Base-by-base conservation (phyloP, 2,113 vertebrate genomes). In the Leucopsar rothschildi region DNA sequence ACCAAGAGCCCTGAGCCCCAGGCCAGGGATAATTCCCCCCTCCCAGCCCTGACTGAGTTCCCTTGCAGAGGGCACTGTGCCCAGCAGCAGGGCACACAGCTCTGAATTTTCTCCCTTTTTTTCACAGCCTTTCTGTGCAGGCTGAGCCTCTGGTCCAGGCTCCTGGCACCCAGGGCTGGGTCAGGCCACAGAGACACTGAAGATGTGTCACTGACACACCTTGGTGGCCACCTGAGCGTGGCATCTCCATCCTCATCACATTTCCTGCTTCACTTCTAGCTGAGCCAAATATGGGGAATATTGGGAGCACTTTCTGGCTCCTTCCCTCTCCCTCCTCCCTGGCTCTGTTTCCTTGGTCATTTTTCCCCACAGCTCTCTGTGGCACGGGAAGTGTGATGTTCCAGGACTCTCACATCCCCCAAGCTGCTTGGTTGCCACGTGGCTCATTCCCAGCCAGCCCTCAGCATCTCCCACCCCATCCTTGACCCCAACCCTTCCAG, bases 141-240 rank as follows among this genome's bases (percentile, higher is more conserved):
- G 52, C 7, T 79, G 40, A n/a, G n/a, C 28, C 35, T 59, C 69
- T 22, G 3, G 4, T 15, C 50, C 63, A 42, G n/a, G 49, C 53
- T 85, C 31, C 56, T 57, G 31, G 44, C 33, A 55, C 56, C 35
- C 64, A n/a, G 56, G 39, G 29, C 13, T n/a, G 53, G 10, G 14
- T 33, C 2, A 8, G 40, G 16, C 21, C 49, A 11, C 44, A 6
- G 53, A 47, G n/a, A 39, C 40, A 24, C 4, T 2, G 3, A 45
- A 59, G 29, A 3, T 29, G 18, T 35, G 25, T 16, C 12, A 2
- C 52, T 10, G 56, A 33, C 39, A 55, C 1, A 0, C 0, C 0
- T 4, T 1, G 2, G 17, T 15, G 8, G 29, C 42, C 28, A 5
- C 24, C 21, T 0, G 7, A 68, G 52, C 1, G 0, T 1, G 1